Percentiles rank a stretch among this genome's conserved stretches.
phyloP scores from a whole-genome alignment of 2,113 vertebrate genomes.

The Lepus timidus region DNA sequence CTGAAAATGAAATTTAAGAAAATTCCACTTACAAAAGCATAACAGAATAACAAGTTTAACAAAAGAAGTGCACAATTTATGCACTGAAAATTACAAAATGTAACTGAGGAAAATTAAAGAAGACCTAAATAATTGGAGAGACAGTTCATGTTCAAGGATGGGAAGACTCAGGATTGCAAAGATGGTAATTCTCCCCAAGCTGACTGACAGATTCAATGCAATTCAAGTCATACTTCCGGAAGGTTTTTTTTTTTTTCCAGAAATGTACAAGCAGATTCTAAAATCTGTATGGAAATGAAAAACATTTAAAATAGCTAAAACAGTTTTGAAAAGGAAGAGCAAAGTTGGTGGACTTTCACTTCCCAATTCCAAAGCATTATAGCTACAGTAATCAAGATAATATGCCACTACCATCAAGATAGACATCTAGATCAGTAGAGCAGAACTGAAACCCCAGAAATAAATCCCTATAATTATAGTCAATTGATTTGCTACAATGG shows the following conservation, averaged over 20 bases:
- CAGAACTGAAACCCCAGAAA: neutral
- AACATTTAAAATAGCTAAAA: neutral
- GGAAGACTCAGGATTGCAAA: neutral
- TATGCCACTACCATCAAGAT: neutral
- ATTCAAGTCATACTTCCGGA: neutral
- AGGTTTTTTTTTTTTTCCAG: neutral
- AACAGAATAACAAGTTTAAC: neutral
- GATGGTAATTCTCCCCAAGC: neutral
- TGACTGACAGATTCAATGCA: neutral
- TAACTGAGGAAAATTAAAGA: neutral
- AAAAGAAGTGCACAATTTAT: neutral
- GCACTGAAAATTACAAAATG: neutral
- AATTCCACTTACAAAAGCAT: neutral
- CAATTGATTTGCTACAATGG: neutral
- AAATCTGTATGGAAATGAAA: neutral
- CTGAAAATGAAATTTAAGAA: neutral
- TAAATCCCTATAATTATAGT: neutral
- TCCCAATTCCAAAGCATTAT: neutral
- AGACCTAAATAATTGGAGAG: neutral
- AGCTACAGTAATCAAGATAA: neutral
- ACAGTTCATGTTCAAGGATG: neutral
- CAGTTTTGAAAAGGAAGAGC: neutral
- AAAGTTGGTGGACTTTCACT: conserved; percentile 42
- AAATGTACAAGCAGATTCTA: neutral
- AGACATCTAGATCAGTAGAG: neutral